Base-by-base conservation (phyloP, 1,140 invertebrate genomes). In the Cherax quadricarinatus region DNA sequence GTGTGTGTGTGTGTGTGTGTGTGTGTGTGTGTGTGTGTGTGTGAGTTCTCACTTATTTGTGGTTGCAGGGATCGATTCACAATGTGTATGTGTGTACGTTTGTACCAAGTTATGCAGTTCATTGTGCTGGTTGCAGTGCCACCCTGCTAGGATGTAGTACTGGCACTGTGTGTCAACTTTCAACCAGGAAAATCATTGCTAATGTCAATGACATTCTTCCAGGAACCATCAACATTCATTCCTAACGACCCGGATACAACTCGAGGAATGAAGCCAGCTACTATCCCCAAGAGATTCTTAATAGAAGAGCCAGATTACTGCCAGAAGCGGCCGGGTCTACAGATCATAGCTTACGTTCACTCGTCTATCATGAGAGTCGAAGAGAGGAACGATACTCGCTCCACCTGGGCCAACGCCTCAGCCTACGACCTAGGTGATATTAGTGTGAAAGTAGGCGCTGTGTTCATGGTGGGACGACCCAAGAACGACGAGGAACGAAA, bases 261-360 rank as follows among this genome's bases (percentile, higher is more conserved):
- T 3, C 88, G 12, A 2, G 7, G 49, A 14, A 30, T 30, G 4
- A 10, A 6, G 21, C 80, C 78, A 3, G 57, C 88, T 10, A n/a
- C 49, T 30, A 49, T 83, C 24, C 88, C 79, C 16, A 60, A 16
- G 4, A 30, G 41, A 12, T 93, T 86, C 70, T 60, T 92, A 14
- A 90, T 93, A 0, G 91, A 92, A 41, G 91, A 92, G 75, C 41
- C 79, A 3, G 82, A 88, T 51, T 87, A 86, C 82, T 88, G 88
- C 81, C 41, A 75, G 62, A 18, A 75, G 70, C 70, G 92, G n/a
- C 30, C 83, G 57, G 41, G 83, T 41, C 57, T 92, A 80, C 70
- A 92, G 86, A 24, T 92, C 21, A 80, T 92, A 62, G 30, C 92
- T 30, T 88, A 92, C 70, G 92, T 94, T 41, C 86, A 94, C 81